These are phyloP conservation scores for Eonycteris spelaea DNA, from an alignment of 2,113 vertebrate genomes.

Conservation along the genomic window DNA sequence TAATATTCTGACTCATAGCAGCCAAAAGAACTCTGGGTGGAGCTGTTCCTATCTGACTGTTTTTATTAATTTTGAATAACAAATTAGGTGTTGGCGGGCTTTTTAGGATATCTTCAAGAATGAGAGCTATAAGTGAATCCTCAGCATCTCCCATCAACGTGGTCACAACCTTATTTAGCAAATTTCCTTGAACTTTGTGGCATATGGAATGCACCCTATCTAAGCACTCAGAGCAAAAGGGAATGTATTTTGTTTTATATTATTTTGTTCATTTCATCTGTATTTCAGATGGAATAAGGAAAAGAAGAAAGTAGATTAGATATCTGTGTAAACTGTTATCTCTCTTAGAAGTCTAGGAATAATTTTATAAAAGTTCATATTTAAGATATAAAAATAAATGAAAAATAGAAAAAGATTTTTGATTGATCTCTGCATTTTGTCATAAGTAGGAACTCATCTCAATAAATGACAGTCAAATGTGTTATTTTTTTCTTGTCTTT, in stretches of 20 bases:
- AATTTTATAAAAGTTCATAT: neutral
- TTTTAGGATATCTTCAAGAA: neutral
- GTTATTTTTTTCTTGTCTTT: neutral
- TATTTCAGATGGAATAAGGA: neutral
- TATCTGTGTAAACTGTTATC: neutral
- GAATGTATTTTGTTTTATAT: neutral
- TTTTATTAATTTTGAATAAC: neutral
- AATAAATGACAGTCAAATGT: neutral
- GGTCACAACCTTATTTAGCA: neutral
- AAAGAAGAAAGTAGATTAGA: neutral
- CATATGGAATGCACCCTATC: neutral
- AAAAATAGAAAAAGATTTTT: neutral
- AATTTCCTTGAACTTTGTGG: neutral
- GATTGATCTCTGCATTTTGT: neutral
- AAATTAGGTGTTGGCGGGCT: neutral
- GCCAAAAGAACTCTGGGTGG: neutral
- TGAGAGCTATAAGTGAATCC: neutral
- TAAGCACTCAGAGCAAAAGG: neutral
- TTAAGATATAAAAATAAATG: neutral
- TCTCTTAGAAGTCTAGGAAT: neutral
- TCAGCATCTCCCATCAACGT: neutral
- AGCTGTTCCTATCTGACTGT: neutral
- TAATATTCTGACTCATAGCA: neutral
- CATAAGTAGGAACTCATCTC: neutral
- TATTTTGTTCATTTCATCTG: neutral